These are phyloP conservation scores for Dryadula phaetusa DNA, from an alignment of 2,888 invertebrate genomes.

Conservation along the genomic window DNA sequence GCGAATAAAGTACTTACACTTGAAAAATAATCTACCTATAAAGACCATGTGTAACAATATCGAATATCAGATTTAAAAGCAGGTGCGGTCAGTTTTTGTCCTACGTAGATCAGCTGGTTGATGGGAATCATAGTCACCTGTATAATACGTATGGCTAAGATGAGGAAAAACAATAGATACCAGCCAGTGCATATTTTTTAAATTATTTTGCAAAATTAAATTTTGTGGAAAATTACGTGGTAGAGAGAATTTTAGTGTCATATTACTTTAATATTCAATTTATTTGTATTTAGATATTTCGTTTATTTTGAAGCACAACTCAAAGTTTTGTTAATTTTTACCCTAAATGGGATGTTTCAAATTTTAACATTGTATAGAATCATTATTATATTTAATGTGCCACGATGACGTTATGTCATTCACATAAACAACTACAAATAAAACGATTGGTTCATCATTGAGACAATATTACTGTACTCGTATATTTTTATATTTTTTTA, in stretches of 20 bases:
- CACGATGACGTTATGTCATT: too few relatives aligned
- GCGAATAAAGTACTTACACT: conserved; percentile 12
- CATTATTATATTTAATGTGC: too few relatives aligned
- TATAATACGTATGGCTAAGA: conserved; percentile 26
- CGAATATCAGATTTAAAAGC: conserved; percentile 61
- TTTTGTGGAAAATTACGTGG: not conserved
- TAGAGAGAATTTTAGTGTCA: not conserved
- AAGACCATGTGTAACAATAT: conserved; percentile 47
- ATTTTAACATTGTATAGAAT: too few relatives aligned
- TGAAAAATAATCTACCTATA: conserved; percentile 39
- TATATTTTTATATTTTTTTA: too few relatives aligned
- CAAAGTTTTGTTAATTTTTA: too few relatives aligned
- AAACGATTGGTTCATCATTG: too few relatives aligned
- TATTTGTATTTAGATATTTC: not conserved
- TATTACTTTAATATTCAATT: not conserved
- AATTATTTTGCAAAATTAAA: too few relatives aligned
- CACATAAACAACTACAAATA: too few relatives aligned
- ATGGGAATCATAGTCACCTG: conserved; percentile 47
- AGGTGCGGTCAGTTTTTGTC: conserved; percentile 66
- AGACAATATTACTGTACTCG: too few relatives aligned
- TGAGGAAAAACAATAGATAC: not conserved
- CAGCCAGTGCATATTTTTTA: not conserved
- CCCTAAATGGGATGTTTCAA: too few relatives aligned
- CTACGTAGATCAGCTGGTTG: conserved; percentile 66
- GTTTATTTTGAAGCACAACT: not conserved